Base-by-base conservation (phyloP, 2,113 vertebrate species). In the Xenotilapia longispinis region DNA sequence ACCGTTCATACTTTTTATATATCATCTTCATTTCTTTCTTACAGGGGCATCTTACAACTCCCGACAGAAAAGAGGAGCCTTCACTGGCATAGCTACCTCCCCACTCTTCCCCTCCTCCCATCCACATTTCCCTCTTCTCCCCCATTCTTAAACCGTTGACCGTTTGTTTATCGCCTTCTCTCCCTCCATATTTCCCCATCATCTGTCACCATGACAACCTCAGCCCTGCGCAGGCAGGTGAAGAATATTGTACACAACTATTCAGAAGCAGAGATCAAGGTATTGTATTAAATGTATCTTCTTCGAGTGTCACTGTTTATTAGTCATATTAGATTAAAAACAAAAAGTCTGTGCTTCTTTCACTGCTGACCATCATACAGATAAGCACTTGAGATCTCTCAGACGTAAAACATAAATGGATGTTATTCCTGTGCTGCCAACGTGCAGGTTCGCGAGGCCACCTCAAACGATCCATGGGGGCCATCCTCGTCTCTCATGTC, bases 211-310 rank as follows among this genome's bases (percentile, higher is more conserved):
- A 99, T 99, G 98, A 98, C 98, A 42, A 99, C 98, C 70, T 99
- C 98, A 1, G 98, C 98, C 0, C 95, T 99, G 94, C 97, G 98
- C 9, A 97, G 98, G 82, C 98, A 99, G 95, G 97, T 99, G 90
- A 99, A 99, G 92, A 99, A 99, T 93, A 98, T 99, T 0, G 98
- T 99, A 83, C 98, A 99, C 96, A 99, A 99, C 94, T 99, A 99
- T 93, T 98, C 98, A 0, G 98, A 99, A 90, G 98, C 98, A 0
- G 98, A 99, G 95, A 97, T 99, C 86, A 99, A 99, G 94, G 98
- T 99, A 92, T 81, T 42, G 23, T 21, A 4, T 49, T 23, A 33
- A 33, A 68, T 54, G 1, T 57, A n/a, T 15, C 5, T 63, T 81
- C 23, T 57, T 78, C 1, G 5, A 68, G n/a, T 65, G 26, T 75